Evolutionary conservation across 2,888 invertebrate genomes (phyloP).

Genomic region (Minunthozetes semirufus): DNA sequence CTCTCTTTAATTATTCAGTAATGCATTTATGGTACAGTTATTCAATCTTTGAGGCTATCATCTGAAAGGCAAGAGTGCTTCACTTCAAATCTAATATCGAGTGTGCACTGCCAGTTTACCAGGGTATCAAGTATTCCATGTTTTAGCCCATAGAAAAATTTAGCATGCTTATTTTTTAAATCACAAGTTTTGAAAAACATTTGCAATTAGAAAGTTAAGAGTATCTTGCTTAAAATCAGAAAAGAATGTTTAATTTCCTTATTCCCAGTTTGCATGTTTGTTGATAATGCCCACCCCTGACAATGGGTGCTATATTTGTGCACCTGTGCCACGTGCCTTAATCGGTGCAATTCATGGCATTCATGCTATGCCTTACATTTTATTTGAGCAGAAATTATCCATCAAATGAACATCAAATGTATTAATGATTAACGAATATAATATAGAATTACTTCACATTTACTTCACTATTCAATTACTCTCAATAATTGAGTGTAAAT

Average conservation of each 20-base stretch:
- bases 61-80: background rate
- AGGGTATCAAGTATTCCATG: too few species aligned
- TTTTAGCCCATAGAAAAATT: too few species aligned
- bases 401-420: background rate
- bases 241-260: too few species aligned
- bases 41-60: background rate
- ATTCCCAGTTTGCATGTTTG: background rate
- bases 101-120: too few species aligned
- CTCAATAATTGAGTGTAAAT: background rate
- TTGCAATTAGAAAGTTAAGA: too few species aligned
- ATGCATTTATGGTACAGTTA: conserved; percentile 6
- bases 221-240: too few species aligned
- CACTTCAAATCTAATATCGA: too few species aligned
- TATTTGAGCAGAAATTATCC: background rate
- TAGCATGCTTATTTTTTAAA: too few species aligned
- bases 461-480: background rate
- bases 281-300: background rate
- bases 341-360: background rate
- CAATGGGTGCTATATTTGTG: background rate
- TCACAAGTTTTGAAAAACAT: too few species aligned
- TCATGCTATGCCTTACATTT: background rate
- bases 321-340: conserved; percentile 26
- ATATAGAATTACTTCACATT: background rate
- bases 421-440: conserved; percentile 14
- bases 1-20: background rate